Evolutionary conservation across 2,797 vertebrate genomes (phyloP).

Genomic region (Phaenicophaeus curvirostris): DNA sequence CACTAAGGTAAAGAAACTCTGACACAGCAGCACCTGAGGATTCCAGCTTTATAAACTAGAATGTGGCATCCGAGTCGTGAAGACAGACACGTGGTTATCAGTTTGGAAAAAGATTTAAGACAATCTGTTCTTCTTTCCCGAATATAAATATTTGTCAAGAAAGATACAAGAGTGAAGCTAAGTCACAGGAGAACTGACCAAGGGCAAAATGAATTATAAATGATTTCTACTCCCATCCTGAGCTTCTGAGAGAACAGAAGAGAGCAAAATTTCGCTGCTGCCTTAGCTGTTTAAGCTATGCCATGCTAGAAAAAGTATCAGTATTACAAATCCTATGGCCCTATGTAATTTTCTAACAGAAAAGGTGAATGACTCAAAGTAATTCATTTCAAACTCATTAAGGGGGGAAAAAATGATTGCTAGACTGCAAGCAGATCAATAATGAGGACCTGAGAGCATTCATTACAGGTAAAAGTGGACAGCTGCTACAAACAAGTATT

Average conservation of each 20-base stretch:
- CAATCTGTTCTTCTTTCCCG: not conserved
- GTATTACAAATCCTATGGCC: not conserved
- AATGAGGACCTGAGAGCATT: not conserved
- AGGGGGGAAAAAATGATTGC: not conserved
- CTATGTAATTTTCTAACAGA: not conserved
- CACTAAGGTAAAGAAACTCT: not conserved
- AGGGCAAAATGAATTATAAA: not conserved
- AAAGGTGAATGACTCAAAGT: not conserved
- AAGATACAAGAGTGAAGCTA: not conserved
- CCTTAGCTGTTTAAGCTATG: not conserved
- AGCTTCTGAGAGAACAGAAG: not conserved
- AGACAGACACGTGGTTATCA: not conserved
- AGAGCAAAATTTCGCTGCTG: not conserved
- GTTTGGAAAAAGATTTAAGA: not conserved
- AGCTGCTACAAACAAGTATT: not conserved
- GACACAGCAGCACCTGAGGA: not conserved
- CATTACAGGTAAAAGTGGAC: not conserved
- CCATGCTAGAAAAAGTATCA: not conserved
- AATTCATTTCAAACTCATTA: not conserved
- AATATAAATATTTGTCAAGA: not conserved
- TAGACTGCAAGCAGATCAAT: not conserved
- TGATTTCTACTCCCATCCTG: not conserved
- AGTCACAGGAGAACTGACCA: not conserved
- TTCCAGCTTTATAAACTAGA: not conserved
- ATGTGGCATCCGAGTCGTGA: not conserved